phyloP scores from a whole-genome alignment of 2,113 vertebrate genomes.

The Dicentrarchus labrax region DNA sequence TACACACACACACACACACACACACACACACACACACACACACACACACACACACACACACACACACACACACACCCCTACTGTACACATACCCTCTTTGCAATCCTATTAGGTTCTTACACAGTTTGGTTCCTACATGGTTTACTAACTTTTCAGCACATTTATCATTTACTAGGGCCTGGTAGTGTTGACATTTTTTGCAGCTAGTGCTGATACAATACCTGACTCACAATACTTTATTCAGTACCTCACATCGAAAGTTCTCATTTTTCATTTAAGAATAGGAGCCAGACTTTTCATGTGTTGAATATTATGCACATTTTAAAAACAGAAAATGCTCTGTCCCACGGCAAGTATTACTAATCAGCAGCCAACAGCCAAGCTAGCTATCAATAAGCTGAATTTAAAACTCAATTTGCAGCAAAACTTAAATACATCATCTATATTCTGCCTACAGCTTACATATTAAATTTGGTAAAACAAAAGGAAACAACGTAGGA shows the following conservation, averaged over 20 bases:
- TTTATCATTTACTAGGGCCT: not conserved
- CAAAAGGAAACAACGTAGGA: not conserved
- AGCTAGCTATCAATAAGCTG: not conserved
- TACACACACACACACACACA: not conserved
- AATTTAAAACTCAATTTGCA: not conserved
- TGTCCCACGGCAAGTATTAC: no score
- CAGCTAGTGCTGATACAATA: no score
- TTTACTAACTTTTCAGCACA: not conserved
- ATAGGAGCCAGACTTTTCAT: not conserved
- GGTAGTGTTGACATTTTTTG: not conserved
- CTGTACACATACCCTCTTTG: not conserved
- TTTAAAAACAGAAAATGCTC: not conserved
- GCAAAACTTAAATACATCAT: not conserved
- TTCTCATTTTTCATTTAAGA: not conserved
- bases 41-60: not conserved
- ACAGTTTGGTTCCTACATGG: not conserved
- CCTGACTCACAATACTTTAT: not conserved
- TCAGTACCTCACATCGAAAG: not conserved
- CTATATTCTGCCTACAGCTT: not conserved
- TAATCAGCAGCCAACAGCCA: not conserved
- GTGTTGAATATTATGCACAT: not conserved
- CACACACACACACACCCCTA: not conserved
- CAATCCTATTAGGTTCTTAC: not conserved
- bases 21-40: not conserved
- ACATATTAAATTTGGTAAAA: not conserved